Evolutionary conservation across 2,888 invertebrate species (phyloP).

Genomic region (Lacanobia oleracea): DNA sequence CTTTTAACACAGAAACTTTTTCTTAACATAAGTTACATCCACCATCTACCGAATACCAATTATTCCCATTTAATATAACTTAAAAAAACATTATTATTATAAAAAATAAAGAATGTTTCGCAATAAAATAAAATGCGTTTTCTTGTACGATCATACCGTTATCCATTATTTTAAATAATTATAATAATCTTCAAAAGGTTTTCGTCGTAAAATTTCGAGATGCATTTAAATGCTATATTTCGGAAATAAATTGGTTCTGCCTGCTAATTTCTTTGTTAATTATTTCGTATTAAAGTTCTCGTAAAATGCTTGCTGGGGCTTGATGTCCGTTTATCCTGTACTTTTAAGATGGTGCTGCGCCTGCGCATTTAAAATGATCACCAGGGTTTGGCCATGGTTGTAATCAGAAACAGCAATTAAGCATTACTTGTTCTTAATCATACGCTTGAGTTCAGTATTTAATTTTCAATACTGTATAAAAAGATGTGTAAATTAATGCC

Average conservation of each 20-base stretch:
- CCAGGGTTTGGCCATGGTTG: conserved; percentile 1
- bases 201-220: conserved; percentile 43
- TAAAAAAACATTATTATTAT: conserved; percentile 25
- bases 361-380: conserved; percentile 22
- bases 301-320: conserved; percentile 42
- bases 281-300: conserved; percentile 51
- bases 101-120: conserved; percentile 26
- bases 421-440: background rate
- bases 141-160: conserved; percentile 36
- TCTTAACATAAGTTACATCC: conserved; percentile 25
- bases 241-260: conserved; percentile 41
- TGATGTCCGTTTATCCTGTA: conserved; percentile 29
- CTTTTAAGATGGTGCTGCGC: conserved; percentile 9
- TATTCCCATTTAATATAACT: conserved; percentile 46
- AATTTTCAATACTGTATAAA: background rate
- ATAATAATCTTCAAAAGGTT: conserved; percentile 41
- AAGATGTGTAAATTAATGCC: background rate
- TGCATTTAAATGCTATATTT: conserved; percentile 40
- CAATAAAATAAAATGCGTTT: conserved; percentile 54
- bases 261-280: conserved; percentile 53
- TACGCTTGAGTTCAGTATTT: background rate
- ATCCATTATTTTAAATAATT: conserved; percentile 45
- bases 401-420: conserved; percentile 11
- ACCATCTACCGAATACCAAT: conserved; percentile 29
- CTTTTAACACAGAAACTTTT: conserved; percentile 31